A percentile compares a stretch with the other conserved stretches of the same genome.
Conservation (phyloP, 2,888 invertebrate species). For the Lithophane socia region DNA sequence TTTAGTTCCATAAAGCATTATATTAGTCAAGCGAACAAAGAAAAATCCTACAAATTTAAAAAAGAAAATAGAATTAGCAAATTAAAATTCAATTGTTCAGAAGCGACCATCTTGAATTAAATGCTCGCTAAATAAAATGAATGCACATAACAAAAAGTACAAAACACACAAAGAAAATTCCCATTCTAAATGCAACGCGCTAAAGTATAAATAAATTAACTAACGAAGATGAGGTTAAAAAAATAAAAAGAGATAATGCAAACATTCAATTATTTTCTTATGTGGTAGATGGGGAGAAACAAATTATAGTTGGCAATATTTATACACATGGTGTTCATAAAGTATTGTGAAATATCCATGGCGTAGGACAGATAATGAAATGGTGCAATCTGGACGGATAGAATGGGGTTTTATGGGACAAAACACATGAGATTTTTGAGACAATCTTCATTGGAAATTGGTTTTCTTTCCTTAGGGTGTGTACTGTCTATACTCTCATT, state of each 20-base stretch:
- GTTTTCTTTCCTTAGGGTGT: conserved; percentile 25
- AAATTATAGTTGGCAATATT: conserved; percentile 51
- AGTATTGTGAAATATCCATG: conserved; percentile 51
- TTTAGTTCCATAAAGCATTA: not conserved
- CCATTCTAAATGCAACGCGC: conserved; percentile 55
- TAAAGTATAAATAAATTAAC: conserved; percentile 57
- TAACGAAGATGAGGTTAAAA: conserved; percentile 35
- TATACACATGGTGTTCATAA: conserved; percentile 54
- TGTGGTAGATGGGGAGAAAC: conserved; percentile 37
- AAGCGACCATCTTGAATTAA: conserved; percentile 37
- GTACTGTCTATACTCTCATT: not conserved
- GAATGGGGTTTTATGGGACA: conserved; percentile 20
- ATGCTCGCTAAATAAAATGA: conserved; percentile 34
- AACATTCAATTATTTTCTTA: conserved; percentile 52
- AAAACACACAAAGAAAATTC: conserved; percentile 46
- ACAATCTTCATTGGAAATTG: conserved; percentile 40
- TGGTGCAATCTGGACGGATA: conserved; percentile 27
- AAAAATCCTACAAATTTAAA: not conserved
- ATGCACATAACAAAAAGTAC: conserved; percentile 41
- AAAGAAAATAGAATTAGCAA: conserved; percentile 13
- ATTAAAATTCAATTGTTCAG: conserved; percentile 23
- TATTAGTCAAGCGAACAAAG: not conserved
- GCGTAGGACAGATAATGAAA: conserved; percentile 46
- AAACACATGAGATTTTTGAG: conserved; percentile 31
- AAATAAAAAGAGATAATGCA: conserved; percentile 27